phyloP scores from a whole-genome alignment of 1,140 invertebrate genomes.

The Sarcophaga peregrina region DNA sequence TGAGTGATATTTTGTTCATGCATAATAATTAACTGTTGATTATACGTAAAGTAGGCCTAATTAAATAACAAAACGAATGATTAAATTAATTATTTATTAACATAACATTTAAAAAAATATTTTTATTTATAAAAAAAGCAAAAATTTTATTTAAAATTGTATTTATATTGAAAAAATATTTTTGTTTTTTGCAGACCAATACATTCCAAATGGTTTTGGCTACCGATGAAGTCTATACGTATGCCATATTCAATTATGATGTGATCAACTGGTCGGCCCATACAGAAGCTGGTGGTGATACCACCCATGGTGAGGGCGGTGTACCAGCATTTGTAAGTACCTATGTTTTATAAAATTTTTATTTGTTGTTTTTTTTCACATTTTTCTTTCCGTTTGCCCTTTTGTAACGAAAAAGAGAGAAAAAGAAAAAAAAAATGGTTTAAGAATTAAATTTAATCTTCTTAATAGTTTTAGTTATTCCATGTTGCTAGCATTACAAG shows the following conservation, averaged over 20 bases:
- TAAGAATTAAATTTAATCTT: slow-evolving; percentile 8
- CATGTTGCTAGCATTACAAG: not conserved
- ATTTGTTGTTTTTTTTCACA: not conserved
- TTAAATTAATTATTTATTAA: not conserved
- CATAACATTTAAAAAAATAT: not conserved
- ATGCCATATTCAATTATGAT: slow-evolving; percentile 94
- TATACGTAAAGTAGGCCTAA: not conserved
- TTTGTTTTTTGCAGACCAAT: slow-evolving; percentile 77
- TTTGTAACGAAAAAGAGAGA: not conserved
- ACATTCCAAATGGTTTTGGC: slow-evolving; percentile 94
- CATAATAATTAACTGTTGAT: not conserved
- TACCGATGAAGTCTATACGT: slow-evolving; percentile 94
- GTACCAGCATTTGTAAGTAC: slow-evolving; percentile 84
- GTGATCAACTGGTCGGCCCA: slow-evolving; percentile 90
- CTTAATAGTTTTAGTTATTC: slow-evolving; percentile 17
- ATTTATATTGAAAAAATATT: not conserved
- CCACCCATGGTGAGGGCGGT: slow-evolving; percentile 86
- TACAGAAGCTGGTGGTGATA: slow-evolving; percentile 90
- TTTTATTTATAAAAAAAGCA: not conserved
- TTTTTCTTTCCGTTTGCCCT: not conserved
- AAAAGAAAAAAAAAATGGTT: not conserved
- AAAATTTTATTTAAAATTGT: slow-evolving; percentile 25
- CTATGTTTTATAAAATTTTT: too few species aligned
- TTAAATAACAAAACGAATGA: not conserved
- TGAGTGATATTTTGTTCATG: slow-evolving; percentile 1